Conservation (phyloP, 2,797 vertebrate genomes). For the Chlorospingus semifuscus region DNA sequence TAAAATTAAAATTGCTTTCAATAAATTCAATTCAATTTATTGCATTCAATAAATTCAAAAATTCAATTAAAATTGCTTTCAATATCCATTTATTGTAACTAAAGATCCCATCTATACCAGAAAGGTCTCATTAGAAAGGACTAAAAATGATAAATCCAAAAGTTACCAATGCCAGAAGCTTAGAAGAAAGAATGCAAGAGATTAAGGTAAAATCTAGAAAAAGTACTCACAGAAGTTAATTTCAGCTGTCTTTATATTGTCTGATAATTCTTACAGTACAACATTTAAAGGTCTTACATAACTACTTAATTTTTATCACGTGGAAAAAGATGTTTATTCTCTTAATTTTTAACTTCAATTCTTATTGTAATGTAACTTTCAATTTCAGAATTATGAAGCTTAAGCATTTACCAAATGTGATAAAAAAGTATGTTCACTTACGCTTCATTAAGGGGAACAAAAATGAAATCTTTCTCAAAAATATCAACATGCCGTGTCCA, state of each 20-base stretch:
- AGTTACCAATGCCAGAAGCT: neutral
- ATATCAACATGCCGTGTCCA: slow-evolving; percentile 98
- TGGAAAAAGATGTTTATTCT: neutral
- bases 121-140: neutral
- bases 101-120: neutral
- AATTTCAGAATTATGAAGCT: neutral
- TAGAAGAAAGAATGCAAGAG: neutral
- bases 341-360: neutral
- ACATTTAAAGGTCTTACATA: neutral
- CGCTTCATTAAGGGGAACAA: slow-evolving; percentile 99
- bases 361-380: neutral
- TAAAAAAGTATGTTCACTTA: slow-evolving; percentile 75
- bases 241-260: neutral
- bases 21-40: no score
- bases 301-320: neutral
- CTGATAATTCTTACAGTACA: neutral
- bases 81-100: neutral
- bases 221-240: neutral
- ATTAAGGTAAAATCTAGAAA: neutral
- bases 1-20: neutral
- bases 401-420: neutral
- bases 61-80: neutral
- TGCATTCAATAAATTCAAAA: no score
- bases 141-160: neutral
- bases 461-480: slow-evolving; percentile 98